phyloP scores from a whole-genome alignment of 2,113 vertebrate genomes.

The Thunnus thynnus region DNA sequence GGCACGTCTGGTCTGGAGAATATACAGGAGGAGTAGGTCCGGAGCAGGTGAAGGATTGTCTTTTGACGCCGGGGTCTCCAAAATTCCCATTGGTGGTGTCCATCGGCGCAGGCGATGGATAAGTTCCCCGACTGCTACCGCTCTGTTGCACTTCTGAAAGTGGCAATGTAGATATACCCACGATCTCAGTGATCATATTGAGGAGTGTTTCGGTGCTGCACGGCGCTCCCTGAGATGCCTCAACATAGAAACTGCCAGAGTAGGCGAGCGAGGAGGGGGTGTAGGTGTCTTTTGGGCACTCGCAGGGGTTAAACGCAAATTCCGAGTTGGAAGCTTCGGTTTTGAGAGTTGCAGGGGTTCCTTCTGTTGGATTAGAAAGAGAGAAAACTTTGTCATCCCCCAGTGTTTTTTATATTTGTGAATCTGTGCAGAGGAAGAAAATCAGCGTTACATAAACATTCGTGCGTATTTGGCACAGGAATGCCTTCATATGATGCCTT shows the following conservation, averaged over 20 bases:
- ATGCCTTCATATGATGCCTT: conserved; percentile 3
- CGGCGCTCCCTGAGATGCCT: conserved; percentile 92
- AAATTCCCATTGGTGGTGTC: conserved; percentile 79
- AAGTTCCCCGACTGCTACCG: conserved; percentile 77
- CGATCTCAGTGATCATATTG: conserved; percentile 97
- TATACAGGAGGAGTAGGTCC: conserved; percentile 73
- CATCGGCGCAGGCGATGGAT: conserved; percentile 78
- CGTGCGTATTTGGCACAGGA: conserved; percentile 54
- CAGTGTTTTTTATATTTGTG: conserved; percentile 31
- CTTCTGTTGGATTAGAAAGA: conserved; percentile 80
- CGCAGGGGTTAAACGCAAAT: conserved; percentile 88
- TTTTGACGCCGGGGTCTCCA: conserved; percentile 82
- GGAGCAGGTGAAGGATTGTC: conserved; percentile 82
- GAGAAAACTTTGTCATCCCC: conserved; percentile 74
- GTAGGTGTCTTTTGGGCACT: conserved; percentile 87
- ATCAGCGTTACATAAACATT: conserved; percentile 78
- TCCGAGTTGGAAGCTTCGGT: conserved; percentile 89
- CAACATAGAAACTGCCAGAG: conserved; percentile 98
- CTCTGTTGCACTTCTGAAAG: conserved; percentile 87
- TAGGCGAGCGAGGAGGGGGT: conserved; percentile 92
- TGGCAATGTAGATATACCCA: conserved; percentile 93
- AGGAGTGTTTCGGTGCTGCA: conserved; percentile 96
- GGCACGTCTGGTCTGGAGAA: conserved; percentile 83
- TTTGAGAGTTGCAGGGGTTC: conserved; percentile 89
- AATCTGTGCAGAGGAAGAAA: conserved; percentile 22